Base-by-base conservation (phyloP, 2,888 invertebrate species). In the Mechanitis messenoides region DNA sequence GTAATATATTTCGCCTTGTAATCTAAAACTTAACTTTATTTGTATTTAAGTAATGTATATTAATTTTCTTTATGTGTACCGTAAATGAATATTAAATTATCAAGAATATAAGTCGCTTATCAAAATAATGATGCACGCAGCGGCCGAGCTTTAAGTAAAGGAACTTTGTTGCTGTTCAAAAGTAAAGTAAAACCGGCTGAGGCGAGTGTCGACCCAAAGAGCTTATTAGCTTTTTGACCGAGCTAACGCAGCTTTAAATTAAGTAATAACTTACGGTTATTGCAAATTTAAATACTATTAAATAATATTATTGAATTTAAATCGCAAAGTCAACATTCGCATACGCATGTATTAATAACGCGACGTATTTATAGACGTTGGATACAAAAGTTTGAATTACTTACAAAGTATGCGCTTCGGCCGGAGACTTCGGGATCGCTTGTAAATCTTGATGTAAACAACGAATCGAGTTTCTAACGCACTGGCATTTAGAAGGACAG, bases 391-490 rank as follows among this genome's bases (percentile, higher is more conserved):
- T 69, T 71, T 71, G 45, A 59, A 42, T 62, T 77, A 87, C 87
- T 86, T 75, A 87, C 87, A 87, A 72, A 20, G 84, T 85, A 67
- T 81, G 79, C n/a, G 80, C 78, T 58, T 86, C 82, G 55, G 71
- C 59, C 53, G 85, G 75, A 11, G 78, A 71, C 64, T 74, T 76
- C 62, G 87, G 87, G 46, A 86, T 75, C 35, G 73, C 72, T 63
- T 71, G 72, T 68, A 87, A 72, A 64, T 79, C 79, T 66, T 81
- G 80, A 58, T 81, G 81, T 35, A 85, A 71, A 68, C 87, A 87
- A 3, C 80, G 75, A 38, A 86, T 79, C 66, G 81, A 75, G 64
- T 75, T 82, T 54, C 78, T 74, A 2, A 74, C 63, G 62, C 87
- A 87, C 62, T 79, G 77, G 68, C 87, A 87, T 77, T 78, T 82